A percentile compares a stretch with the other conserved stretches of the same genome.
phyloP scores from a whole-genome alignment of 92 coral and sea anemone species.

The Siderastrea siderea region DNA sequence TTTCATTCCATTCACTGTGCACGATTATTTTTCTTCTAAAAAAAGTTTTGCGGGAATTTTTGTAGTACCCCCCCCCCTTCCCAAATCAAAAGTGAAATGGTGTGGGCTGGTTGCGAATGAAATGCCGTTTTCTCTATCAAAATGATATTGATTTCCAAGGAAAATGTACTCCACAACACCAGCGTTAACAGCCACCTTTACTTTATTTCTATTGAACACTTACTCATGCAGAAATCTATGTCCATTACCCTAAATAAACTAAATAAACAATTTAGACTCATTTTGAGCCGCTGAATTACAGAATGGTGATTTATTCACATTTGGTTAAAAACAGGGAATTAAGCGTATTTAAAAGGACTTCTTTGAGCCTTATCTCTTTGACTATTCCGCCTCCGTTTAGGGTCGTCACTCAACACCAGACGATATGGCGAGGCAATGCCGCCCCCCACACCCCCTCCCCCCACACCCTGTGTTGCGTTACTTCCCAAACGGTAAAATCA shows the following conservation, averaged over 20 bases:
- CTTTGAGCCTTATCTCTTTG: background rate
- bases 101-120: too few relatives aligned
- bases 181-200: background rate
- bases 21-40: too few relatives aligned
- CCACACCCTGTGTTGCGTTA: background rate
- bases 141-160: background rate
- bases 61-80: too few relatives aligned
- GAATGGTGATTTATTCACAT: background rate
- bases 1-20: too few relatives aligned
- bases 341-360: background rate
- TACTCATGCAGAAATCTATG: slow-evolving; percentile 1
- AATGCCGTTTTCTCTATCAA: background rate
- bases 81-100: too few relatives aligned
- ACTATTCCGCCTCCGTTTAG: background rate
- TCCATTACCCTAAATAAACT: background rate
- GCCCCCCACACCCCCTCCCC: too few relatives aligned
- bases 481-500: background rate
- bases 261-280: background rate
- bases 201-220: background rate
- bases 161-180: background rate
- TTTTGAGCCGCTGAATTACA: slow-evolving; percentile 4
- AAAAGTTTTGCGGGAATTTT: too few relatives aligned
- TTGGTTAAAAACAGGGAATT: background rate
- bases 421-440: background rate
- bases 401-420: background rate